Evolutionary conservation across 2,113 vertebrate species (phyloP).

Genomic region (Stictonetta naevosa): DNA sequence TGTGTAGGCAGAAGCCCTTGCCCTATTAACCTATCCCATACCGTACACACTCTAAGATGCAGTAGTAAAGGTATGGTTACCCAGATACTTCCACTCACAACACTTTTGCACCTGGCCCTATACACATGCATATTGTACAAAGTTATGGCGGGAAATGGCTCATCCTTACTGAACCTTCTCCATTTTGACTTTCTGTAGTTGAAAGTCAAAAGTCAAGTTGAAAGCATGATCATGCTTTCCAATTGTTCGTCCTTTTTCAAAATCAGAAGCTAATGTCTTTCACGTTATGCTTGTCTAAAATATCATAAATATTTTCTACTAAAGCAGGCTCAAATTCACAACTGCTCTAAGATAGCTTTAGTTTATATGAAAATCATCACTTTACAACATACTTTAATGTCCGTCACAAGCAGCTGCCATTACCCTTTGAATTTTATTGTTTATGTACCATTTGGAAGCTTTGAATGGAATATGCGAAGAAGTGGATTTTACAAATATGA

Average conservation of each 20-base stretch:
- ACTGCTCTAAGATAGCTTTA: neutral
- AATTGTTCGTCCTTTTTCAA: neutral
- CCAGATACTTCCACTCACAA: neutral
- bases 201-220: too few species aligned
- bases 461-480: neutral
- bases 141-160: neutral
- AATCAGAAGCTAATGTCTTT: constrained; percentile 18
- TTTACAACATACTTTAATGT: constrained; percentile 28
- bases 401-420: constrained; percentile 21
- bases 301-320: constrained; percentile 1
- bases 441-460: neutral
- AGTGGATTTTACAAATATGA: neutral
- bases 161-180: neutral
- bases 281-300: constrained; percentile 3
- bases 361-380: neutral
- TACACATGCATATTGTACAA: neutral
- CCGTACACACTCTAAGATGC: accelerated
- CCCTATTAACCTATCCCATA: neutral
- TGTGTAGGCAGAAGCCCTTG: accelerated
- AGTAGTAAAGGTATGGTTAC: neutral
- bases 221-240: neutral
- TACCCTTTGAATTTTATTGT: neutral
- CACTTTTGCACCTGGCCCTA: neutral
- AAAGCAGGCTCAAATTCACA: neutral
- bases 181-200: neutral